A percentile compares a stretch with the other conserved stretches of the same genome.
phyloP scores from a whole-genome alignment of 2,113 vertebrate genomes.

The Lasiurus cinereus region DNA sequence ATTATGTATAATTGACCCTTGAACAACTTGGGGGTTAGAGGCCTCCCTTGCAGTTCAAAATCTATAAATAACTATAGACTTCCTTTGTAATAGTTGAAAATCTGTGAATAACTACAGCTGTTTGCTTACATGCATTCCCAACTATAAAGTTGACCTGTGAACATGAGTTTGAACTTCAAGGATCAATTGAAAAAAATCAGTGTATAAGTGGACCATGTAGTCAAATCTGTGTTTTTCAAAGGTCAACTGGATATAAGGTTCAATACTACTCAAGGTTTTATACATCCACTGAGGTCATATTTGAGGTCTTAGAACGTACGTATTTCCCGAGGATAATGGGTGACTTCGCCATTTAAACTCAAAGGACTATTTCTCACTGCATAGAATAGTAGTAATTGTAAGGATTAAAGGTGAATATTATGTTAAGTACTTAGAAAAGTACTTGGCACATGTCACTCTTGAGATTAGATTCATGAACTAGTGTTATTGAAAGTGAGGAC shows the following conservation, averaged over 20 bases:
- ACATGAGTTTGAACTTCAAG: not conserved
- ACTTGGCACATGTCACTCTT: not conserved
- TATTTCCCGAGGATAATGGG: not conserved
- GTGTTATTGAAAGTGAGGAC: not conserved
- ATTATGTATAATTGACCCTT: not conserved
- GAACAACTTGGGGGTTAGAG: not conserved
- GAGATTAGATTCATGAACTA: slow-evolving; percentile 4
- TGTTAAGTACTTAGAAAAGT: not conserved
- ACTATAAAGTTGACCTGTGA: not conserved
- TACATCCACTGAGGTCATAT: not conserved
- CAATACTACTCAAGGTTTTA: not conserved
- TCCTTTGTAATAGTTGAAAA: not conserved
- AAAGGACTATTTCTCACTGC: not conserved
- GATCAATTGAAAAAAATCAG: not conserved
- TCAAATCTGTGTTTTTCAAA: not conserved
- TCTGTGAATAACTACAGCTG: not conserved
- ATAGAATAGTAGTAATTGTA: not conserved
- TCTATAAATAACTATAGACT: not conserved
- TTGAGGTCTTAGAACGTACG: not conserved
- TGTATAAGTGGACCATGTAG: not conserved
- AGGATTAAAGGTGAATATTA: slow-evolving; percentile 41
- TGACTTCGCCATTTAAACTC: not conserved
- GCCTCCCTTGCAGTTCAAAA: not conserved
- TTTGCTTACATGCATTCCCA: not conserved
- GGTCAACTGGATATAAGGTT: not conserved